Conservation (phyloP, 2,113 vertebrate species). For the Drymodes brunneopygia region DNA sequence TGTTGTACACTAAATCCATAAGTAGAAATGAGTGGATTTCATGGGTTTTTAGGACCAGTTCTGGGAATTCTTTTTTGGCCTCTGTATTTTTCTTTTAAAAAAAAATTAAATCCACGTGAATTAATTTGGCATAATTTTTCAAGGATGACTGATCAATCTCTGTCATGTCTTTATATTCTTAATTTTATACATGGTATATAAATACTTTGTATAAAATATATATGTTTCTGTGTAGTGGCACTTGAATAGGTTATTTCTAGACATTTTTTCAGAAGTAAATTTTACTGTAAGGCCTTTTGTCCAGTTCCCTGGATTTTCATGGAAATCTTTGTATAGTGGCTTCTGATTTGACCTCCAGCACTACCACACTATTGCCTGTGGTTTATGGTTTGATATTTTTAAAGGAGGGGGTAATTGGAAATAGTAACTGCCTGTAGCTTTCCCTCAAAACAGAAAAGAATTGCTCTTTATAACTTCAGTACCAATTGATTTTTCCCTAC, state of each 20-base stretch:
- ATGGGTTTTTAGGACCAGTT: not conserved
- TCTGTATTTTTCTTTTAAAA: not conserved
- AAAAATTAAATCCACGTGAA: not conserved
- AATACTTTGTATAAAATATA: not conserved
- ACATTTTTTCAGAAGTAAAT: not conserved
- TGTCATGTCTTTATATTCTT: not conserved
- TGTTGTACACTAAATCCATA: not conserved
- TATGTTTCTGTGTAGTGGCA: not conserved
- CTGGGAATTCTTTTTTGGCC: not conserved
- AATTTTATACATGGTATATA: not conserved
- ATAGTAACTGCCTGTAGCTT: constrained; percentile 16
- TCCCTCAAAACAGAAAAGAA: constrained; percentile 8
- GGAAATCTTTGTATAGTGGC: not conserved
- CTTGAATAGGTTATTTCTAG: not conserved
- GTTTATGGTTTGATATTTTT: constrained; percentile 54
- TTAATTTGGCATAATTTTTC: not conserved
- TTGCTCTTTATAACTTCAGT: not conserved
- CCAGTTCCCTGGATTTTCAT: not conserved
- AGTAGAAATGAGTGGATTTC: not conserved
- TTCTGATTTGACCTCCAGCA: constrained; percentile 25
- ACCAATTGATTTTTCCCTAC: not conserved
- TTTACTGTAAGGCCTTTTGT: not conserved
- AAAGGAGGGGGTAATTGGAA: constrained; percentile 58
- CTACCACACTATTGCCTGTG: constrained; percentile 52
- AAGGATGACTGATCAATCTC: not conserved